Base-by-base conservation (phyloP, 1,140 invertebrate genomes). In the Charaxes varanes region DNA sequence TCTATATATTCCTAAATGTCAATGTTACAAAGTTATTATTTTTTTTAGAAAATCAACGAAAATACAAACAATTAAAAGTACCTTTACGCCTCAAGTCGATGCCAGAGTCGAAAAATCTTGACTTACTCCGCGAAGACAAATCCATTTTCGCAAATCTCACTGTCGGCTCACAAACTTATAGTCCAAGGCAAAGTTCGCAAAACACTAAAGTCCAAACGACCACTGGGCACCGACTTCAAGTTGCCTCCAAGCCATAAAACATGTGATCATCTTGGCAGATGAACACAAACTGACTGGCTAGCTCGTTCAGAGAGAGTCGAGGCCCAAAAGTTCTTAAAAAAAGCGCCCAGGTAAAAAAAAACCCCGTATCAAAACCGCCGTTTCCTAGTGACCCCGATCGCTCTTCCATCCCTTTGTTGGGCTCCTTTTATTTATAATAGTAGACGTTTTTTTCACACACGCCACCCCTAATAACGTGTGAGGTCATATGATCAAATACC, bases 61-160 rank as follows among this genome's bases (percentile, higher is more conserved):
- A 23, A 12, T 28, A 24, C 21, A 14, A 42, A 42, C n/a, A n/a
- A 40, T 34, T 17, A 17, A 33, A 30, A 50, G 40, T 63, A 83
- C 76, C 79, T 80, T 80, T 83, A 61, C 76, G 74, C 50, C 76
- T 69, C 61, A 80, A 58, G 56, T 76, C 68, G 68, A 83, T 83
- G 53, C 79, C 79, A 61, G 79, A 83, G 73, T 83, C 79, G 70
- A 78, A 83, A 80, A 83, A 83, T 83, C 79, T 83, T 78, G 79
- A 83, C 74, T 83, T 83, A 83, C 79, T 83, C 66, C 79, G 50
- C 60, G 74, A 70, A 42, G 79, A 79, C 30, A 83, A 68, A 79
- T 83, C 79, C 79, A 83, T 83, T 58, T 63, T 69, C 51, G 14
- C 17, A 50, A 53, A 44, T 42, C 36, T 51, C 49, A 55, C 52